Percentiles rank a stretch among this genome's conserved stretches.
These are phyloP conservation scores for Jaculus jaculus DNA, from an alignment of 2,113 vertebrate species.

Conservation along the genomic window DNA sequence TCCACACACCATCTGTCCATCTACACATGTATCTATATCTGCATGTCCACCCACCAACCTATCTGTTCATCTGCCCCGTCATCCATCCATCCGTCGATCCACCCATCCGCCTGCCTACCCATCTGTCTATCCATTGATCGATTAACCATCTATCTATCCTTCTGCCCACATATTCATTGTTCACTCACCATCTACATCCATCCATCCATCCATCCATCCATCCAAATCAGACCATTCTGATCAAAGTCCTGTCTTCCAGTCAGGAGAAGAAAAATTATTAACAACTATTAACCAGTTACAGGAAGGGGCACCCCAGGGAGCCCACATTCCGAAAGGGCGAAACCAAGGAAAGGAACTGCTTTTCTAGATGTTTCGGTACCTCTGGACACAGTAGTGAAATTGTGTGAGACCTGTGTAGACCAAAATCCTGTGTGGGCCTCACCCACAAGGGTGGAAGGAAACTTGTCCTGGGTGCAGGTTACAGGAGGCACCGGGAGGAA, in stretches of 20 bases:
- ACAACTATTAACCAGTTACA: neutral
- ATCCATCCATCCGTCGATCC: neutral
- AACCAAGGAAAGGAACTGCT: neutral
- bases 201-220: neutral
- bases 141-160: neutral
- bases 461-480: fast-evolving
- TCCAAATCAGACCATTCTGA: neutral
- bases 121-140: too few species aligned
- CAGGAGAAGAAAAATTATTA: neutral
- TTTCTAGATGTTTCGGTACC: neutral
- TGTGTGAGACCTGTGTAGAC: neutral
- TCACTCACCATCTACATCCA: too few species aligned
- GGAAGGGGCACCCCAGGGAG: neutral
- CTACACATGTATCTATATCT: too few species aligned
- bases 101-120: neutral
- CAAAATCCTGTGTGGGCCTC: neutral
- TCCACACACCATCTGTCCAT: neutral
- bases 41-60: too few species aligned
- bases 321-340: neutral
- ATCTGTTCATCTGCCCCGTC: neutral
- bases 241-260: neutral
- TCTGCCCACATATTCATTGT: neutral
- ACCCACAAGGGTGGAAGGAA: neutral
- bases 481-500: neutral
- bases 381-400: neutral